Conservation (phyloP, 2,797 vertebrate genomes). For the Clamator glandarius region DNA sequence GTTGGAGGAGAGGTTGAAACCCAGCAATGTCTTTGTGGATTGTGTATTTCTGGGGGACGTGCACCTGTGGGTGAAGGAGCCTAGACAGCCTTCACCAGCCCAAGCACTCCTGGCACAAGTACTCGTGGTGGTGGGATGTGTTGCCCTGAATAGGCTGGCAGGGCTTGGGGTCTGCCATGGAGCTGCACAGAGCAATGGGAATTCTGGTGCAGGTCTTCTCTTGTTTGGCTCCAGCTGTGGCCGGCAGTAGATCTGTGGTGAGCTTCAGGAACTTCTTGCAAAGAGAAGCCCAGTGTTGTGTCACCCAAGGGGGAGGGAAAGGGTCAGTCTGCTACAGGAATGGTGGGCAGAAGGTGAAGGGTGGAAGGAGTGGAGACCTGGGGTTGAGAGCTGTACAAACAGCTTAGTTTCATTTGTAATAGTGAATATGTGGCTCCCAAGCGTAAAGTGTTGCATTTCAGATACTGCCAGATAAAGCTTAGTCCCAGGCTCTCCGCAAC, state of each 20-base stretch:
- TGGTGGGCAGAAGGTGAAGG: background rate
- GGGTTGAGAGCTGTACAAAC: background rate
- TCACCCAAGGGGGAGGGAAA: background rate
- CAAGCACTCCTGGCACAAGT: background rate
- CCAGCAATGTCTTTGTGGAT: background rate
- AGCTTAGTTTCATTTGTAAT: background rate
- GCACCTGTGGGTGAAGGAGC: background rate
- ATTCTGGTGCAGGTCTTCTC: background rate
- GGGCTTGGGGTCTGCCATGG: background rate
- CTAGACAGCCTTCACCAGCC: background rate
- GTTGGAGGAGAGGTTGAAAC: background rate
- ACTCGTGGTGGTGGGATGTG: fast-evolving
- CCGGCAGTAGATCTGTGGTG: background rate
- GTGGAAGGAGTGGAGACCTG: background rate
- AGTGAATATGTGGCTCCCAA: background rate
- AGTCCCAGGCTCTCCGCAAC: background rate
- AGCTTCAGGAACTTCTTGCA: background rate
- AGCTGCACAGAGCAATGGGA: background rate
- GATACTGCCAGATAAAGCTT: background rate
- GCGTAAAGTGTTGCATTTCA: background rate
- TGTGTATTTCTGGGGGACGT: background rate
- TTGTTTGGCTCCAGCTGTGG: fast-evolving
- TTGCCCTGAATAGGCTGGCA: background rate
- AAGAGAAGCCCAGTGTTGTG: background rate
- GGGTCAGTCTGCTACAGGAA: background rate